These are phyloP conservation scores for Euleptes europaea DNA, from an alignment of 2,113 vertebrate genomes.

Conservation along the genomic window DNA sequence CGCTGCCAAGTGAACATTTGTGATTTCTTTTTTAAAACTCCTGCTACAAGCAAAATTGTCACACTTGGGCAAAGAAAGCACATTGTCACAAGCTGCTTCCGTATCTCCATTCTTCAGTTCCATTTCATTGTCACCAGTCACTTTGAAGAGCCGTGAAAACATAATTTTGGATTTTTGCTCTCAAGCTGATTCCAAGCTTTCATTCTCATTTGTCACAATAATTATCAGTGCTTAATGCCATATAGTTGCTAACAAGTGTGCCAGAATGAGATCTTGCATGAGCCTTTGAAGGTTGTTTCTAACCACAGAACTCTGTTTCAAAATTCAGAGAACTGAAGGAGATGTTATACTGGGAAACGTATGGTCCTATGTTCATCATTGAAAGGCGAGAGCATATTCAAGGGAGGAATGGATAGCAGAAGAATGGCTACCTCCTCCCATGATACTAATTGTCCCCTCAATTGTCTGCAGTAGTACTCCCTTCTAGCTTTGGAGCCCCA, in stretches of 20 bases:
- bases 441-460: background rate
- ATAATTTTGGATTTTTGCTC: background rate
- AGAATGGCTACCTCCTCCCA: background rate
- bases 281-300: background rate
- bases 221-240: background rate
- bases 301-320: background rate
- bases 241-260: background rate
- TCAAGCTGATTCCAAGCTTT: background rate
- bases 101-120: constrained; percentile 15
- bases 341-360: background rate
- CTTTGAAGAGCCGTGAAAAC: background rate
- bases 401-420: background rate
- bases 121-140: background rate
- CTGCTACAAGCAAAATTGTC: background rate
- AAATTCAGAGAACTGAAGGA: background rate
- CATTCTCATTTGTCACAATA: background rate
- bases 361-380: background rate
- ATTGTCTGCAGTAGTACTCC: background rate
- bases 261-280: background rate
- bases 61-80: background rate
- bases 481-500: background rate
- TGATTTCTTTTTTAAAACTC: constrained; percentile 3
- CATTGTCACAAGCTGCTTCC: background rate
- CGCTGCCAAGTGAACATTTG: background rate
- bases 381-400: background rate